Base-by-base conservation (phyloP, 2,797 vertebrate genomes). In the Anguilla pacifica region DNA sequence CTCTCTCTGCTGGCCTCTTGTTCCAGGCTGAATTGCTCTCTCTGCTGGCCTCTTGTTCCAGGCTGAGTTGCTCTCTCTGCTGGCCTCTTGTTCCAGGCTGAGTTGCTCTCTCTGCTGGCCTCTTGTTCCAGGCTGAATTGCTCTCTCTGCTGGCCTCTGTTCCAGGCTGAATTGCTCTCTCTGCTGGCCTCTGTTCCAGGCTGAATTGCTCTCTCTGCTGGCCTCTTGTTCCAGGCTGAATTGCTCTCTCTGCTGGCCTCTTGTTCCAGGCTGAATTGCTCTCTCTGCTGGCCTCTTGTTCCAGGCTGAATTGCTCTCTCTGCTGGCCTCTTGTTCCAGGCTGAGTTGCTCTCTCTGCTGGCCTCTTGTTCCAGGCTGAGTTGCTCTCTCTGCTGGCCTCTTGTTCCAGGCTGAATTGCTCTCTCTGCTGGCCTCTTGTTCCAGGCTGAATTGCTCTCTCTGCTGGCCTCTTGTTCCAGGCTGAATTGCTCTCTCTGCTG, bases 21-120 rank as follows among this genome's bases (percentile, higher is more conserved):
- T 91, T 87, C 89, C 85, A 67, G 87, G 79, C 39, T 1, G 35
- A 35, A 35, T 0, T 1, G 1, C 7, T 4, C 49, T 51, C 49
- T 1, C 35, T 35, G 35, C 49, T 51, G 49, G 49, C 0, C 49
- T 51, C 84, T 89, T 59, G 72, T 35, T 35, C 35, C 35, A 35
- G 35, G 1, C 35, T 1, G 35, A 35, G 1, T 0, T 74, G 86
- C 35, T 85, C 84, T 59, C 6, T 59, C 49, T 3, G 35, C 2
- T 91, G 79, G 81, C 64, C 39, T 87, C 88, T 89, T 87, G 90
- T 91, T 87, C 89, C 85, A 67, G 87, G 79, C 39, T 1, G 35
- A 35, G 1, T 0, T 1, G 35, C 7, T 4, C 49, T 51, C 49
- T 1, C 35, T 35, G 35, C 49, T 51, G 49, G 49, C 0, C 49